These are phyloP conservation scores for Excalfactoria chinensis DNA, from an alignment of 2,113 vertebrate genomes.

Conservation along the genomic window DNA sequence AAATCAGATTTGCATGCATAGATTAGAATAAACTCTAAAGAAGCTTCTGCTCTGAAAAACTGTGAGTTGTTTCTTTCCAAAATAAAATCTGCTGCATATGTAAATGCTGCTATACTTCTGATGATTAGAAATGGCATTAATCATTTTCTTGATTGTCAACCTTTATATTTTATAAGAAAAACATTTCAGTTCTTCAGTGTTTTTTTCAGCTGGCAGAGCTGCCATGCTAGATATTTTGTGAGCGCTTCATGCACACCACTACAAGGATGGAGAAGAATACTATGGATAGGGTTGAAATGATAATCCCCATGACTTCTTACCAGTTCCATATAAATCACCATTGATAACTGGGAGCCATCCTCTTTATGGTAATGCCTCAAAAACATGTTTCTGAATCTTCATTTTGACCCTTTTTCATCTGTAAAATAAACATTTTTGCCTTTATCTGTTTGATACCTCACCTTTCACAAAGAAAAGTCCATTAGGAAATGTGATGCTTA, in stretches of 20 bases:
- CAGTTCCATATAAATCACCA: neutral
- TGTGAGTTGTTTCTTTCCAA: neutral
- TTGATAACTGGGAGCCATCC: neutral
- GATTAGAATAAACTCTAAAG: neutral
- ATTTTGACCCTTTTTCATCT: neutral
- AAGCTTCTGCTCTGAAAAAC: neutral
- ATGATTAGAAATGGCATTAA: neutral
- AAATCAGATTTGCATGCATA: neutral
- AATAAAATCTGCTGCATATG: neutral
- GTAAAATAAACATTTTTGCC: neutral
- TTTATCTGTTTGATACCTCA: neutral
- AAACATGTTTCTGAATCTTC: neutral
- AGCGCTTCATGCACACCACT: neutral
- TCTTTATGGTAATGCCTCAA: neutral
- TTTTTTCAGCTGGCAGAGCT: neutral
- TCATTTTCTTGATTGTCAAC: neutral
- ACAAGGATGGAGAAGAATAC: neutral
- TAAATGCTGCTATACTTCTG: neutral
- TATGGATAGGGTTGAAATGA: neutral
- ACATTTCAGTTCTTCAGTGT: neutral
- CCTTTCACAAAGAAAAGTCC: neutral
- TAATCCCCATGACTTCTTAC: neutral
- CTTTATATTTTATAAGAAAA: neutral
- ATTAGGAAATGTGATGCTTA: slow-evolving; percentile 3
- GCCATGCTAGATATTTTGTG: neutral